These are phyloP conservation scores for Macrosteles quadrilineatus DNA, from an alignment of 1,140 invertebrate species.

Conservation along the genomic window DNA sequence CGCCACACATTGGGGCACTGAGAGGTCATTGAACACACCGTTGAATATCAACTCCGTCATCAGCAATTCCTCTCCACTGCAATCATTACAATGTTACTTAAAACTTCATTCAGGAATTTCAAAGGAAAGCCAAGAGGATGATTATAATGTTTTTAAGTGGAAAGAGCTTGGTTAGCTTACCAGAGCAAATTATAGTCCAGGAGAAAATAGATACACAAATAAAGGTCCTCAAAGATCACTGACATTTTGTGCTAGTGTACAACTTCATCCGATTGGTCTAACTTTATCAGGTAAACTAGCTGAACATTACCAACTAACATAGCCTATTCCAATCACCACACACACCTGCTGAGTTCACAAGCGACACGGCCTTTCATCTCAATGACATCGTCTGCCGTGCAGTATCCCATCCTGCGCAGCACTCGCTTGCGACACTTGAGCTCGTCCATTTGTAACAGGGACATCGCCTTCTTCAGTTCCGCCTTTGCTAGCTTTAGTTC, in stretches of 20 bases:
- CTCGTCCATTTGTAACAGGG: slow-evolving; percentile 95
- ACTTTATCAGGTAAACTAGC: too few relatives aligned
- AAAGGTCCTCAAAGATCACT: too few relatives aligned
- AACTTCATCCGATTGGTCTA: too few relatives aligned
- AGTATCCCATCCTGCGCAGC: slow-evolving; percentile 87
- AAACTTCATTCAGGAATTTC: too few relatives aligned
- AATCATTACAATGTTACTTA: slow-evolving; percentile 43
- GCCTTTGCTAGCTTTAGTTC: slow-evolving; percentile 66
- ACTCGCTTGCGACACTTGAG: slow-evolving; percentile 95
- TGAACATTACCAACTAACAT: too few relatives aligned
- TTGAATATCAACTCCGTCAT: slow-evolving; percentile 99
- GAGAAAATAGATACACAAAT: too few relatives aligned
- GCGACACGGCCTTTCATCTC: slow-evolving; percentile 97
- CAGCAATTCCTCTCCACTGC: slow-evolving; percentile 93
- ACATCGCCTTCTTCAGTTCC: slow-evolving; percentile 87
- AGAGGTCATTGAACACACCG: slow-evolving; percentile 89
- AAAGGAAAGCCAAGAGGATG: too few relatives aligned
- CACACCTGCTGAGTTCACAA: slow-evolving; percentile 93
- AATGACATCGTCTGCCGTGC: slow-evolving; percentile 92
- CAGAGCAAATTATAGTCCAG: too few relatives aligned
- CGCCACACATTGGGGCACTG: slow-evolving; percentile 79
- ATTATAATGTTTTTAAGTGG: too few relatives aligned
- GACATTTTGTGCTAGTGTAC: too few relatives aligned
- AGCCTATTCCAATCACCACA: too few relatives aligned
- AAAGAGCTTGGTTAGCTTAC: too few relatives aligned